These are phyloP conservation scores for Felis chaus DNA, from an alignment of 2,113 vertebrate species.

Conservation along the genomic window DNA sequence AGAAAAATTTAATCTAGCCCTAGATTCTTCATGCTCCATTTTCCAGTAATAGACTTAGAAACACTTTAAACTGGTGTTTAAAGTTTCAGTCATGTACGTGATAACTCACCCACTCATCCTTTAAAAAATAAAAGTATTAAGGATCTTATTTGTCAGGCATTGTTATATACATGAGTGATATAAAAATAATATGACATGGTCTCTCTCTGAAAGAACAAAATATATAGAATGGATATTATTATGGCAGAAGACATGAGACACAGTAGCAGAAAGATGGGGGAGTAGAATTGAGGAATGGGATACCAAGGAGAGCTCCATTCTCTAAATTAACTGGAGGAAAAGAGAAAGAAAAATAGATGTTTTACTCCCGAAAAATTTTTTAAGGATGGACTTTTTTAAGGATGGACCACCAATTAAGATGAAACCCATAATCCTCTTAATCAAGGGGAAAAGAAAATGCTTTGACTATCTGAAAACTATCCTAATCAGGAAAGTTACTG, in stretches of 20 bases:
- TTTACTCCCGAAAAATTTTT: not conserved
- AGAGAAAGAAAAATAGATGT: not conserved
- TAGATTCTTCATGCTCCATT: not conserved
- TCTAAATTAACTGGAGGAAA: not conserved
- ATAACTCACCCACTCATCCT: not conserved
- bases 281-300: not conserved
- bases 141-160: not conserved
- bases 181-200: not conserved
- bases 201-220: not conserved
- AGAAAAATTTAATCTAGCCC: not conserved
- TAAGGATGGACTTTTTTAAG: not conserved
- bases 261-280: not conserved
- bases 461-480: conserved; percentile 45
- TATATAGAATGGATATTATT: not conserved
- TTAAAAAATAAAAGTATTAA: not conserved
- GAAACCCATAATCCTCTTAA: conserved; percentile 50
- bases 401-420: not conserved
- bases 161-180: not conserved
- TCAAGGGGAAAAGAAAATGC: conserved; percentile 45
- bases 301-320: not conserved
- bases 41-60: not conserved
- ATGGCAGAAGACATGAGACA: not conserved
- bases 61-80: not conserved
- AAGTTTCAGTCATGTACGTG: not conserved
- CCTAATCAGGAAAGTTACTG: conserved; percentile 38